Evolutionary conservation across 2,888 invertebrate genomes (phyloP), one percentile per base, ranked within the genome.

Genomic region (Omphaloscelis lunosa): DNA sequence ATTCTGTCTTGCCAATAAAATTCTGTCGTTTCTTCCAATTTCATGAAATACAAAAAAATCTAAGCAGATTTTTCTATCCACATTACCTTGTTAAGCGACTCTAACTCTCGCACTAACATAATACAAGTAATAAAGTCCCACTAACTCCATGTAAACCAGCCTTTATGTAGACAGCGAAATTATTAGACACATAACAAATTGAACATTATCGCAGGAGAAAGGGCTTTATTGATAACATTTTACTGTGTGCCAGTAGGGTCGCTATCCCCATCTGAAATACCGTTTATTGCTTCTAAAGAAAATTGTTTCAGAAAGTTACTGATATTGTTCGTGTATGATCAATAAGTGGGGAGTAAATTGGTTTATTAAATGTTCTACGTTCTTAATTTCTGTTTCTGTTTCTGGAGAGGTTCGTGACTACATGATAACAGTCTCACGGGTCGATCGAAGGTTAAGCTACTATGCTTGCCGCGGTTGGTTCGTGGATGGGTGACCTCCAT

Each of bases 161-260:
- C 66, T 53, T 78, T 71, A 78, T 17, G 41, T 59, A 39, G 39
- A 27, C 67, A 71, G 59, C 34, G 61, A 68, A 69, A 76, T 78
- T 70, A 88, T 80, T 73, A 75, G 70, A 66, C 71, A 68, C 27
- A 75, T 75, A 86, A 75, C 70, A 83, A 73, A 83, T 83, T 68
- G 66, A 75, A 88, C 62, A 68, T 74, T 83, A 77, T 80, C 59
- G 71, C 67, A 17, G n/a, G 59, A 62, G 72, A 67, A 59, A 34
- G 59, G 51, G 62, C 12, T 80, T 69, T 67, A 82, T 82, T 76
- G 86, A 77, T 70, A 80, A 68, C 48, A 67, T 76, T 29, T 78
- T 70, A 48, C 23, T 11, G 41, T 58, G 9, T 58, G 59, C 59
- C 69, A 45, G 39, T 72, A 9, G 23, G 65, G 66, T 34, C 7